phyloP scores from a whole-genome alignment of 2,888 invertebrate species.

The Melanostoma mellinum region DNA sequence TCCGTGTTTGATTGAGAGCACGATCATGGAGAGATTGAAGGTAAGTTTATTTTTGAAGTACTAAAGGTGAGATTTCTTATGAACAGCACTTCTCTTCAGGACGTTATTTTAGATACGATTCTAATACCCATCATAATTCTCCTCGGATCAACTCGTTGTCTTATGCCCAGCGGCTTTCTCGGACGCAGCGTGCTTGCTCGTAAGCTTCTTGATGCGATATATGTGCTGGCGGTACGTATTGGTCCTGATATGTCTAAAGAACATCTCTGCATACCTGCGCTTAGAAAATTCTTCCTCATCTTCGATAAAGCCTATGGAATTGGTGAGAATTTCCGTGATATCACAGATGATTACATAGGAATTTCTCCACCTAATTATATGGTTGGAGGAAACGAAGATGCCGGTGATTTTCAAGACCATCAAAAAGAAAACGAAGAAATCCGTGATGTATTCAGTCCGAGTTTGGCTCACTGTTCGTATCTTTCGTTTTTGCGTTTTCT shows the following conservation, averaged over 20 bases:
- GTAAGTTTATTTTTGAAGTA: slow-evolving; percentile 81
- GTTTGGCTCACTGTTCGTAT: slow-evolving; percentile 93
- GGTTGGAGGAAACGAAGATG: slow-evolving; percentile 67
- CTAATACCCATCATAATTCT: slow-evolving; percentile 92
- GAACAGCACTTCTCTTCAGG: slow-evolving; percentile 83
- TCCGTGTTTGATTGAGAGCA: slow-evolving; percentile 91
- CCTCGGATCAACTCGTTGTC: slow-evolving; percentile 89
- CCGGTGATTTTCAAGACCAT: slow-evolving; percentile 71
- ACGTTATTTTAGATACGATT: slow-evolving; percentile 91
- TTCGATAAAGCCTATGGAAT: slow-evolving; percentile 87
- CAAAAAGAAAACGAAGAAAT: slow-evolving; percentile 89
- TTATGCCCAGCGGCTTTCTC: slow-evolving; percentile 91
- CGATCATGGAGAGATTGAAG: slow-evolving; percentile 93
- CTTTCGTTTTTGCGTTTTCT: slow-evolving; percentile 88
- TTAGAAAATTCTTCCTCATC: slow-evolving; percentile 90
- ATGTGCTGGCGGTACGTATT: slow-evolving; percentile 89
- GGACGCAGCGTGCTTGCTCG: slow-evolving; percentile 90
- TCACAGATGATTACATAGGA: slow-evolving; percentile 76
- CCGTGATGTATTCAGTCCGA: slow-evolving; percentile 90
- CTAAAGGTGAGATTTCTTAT: not conserved
- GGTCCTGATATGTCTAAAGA: slow-evolving; percentile 90
- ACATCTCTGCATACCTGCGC: slow-evolving; percentile 87
- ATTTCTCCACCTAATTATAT: slow-evolving; percentile 74
- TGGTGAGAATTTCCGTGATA: slow-evolving; percentile 77
- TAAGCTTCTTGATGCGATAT: slow-evolving; percentile 91